Evolutionary conservation across 1,140 invertebrate species (phyloP).

Genomic region (Gonatopus flavifemur): DNA sequence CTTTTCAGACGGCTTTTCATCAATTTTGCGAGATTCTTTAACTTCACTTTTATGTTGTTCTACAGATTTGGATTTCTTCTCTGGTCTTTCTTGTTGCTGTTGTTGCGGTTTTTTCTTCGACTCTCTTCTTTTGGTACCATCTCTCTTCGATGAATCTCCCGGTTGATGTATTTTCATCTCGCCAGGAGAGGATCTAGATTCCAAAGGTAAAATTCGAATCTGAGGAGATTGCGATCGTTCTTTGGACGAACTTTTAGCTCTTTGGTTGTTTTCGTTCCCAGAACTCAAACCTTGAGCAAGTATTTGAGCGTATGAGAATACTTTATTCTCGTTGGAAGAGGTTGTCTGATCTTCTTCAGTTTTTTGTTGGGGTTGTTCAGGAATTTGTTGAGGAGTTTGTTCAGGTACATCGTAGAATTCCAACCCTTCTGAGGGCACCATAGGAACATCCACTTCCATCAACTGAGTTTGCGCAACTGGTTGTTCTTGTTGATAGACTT

Average conservation of each 20-base stretch:
- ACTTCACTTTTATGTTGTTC: constrained; percentile 6
- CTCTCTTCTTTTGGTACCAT: constrained; percentile 41
- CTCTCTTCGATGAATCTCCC: constrained; percentile 18
- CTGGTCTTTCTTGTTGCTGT: not conserved
- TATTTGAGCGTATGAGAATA: constrained; percentile 73
- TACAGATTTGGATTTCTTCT: constrained; percentile 2
- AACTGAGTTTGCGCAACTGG: not conserved
- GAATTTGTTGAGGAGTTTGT: not conserved
- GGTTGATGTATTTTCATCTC: constrained; percentile 11
- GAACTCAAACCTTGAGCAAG: constrained; percentile 66
- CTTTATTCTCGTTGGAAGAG: constrained; percentile 40
- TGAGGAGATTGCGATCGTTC: constrained; percentile 24
- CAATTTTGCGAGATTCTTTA: constrained; percentile 9
- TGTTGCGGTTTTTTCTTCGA: constrained; percentile 16
- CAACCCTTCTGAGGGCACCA: not conserved
- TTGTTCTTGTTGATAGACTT: too few species aligned
- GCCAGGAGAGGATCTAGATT: too few species aligned
- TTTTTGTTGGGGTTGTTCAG: constrained; percentile 13
- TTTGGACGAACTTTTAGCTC: constrained; percentile 3
- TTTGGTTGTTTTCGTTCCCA: not conserved
- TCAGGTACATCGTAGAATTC: not conserved
- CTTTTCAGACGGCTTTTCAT: constrained; percentile 11
- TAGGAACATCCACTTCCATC: not conserved
- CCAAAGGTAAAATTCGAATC: not conserved
- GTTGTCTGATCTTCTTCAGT: constrained; percentile 5